Conservation (phyloP, 2,113 vertebrate species). For the Tinamus guttatus region DNA sequence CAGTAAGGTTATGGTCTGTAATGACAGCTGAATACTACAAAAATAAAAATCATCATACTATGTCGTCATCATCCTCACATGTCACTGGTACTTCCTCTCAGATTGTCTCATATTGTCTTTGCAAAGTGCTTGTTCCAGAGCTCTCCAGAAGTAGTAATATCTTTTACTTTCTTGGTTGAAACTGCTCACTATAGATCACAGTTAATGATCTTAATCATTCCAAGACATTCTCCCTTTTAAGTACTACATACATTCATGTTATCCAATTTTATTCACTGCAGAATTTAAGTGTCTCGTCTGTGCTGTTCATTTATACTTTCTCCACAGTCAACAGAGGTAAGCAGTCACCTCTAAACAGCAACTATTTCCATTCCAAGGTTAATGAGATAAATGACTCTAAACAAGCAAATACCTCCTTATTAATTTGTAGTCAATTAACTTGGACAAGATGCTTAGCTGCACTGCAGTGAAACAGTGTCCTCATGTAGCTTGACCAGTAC, state of each 20-base stretch:
- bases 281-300: background rate
- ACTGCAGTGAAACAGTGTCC: background rate
- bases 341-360: background rate
- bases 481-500: background rate
- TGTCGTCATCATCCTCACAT: rapidly evolving
- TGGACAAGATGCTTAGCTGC: background rate
- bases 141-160: background rate
- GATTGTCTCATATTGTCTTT: background rate
- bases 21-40: background rate
- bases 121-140: background rate
- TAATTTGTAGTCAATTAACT: background rate
- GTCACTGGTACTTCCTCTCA: background rate
- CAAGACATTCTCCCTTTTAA: background rate
- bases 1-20: background rate
- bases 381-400: background rate
- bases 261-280: background rate
- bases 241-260: background rate
- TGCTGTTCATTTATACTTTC: background rate
- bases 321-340: rapidly evolving
- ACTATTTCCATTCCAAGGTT: background rate
- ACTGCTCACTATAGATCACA: background rate
- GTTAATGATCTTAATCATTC: background rate
- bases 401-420: background rate
- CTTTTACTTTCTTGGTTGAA: background rate
- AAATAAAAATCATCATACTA: background rate